phyloP scores from a whole-genome alignment of 2,113 vertebrate genomes.

The Symphodus melops region DNA sequence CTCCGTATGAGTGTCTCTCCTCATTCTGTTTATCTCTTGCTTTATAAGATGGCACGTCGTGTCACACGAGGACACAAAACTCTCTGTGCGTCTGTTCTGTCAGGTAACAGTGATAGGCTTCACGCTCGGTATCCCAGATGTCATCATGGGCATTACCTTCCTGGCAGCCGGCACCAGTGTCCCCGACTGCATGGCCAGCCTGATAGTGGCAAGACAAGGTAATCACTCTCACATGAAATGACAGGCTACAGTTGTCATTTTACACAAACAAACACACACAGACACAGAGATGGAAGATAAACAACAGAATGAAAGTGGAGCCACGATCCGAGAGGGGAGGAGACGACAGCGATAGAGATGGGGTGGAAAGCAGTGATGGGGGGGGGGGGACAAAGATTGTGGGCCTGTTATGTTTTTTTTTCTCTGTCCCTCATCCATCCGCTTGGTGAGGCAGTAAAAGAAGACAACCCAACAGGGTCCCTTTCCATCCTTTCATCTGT shows the following conservation, averaged over 20 bases:
- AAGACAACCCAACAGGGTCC: slow-evolving; percentile 22
- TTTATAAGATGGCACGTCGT: background rate
- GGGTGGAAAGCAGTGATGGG: background rate
- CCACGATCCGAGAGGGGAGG: slow-evolving; percentile 18
- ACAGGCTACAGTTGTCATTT: background rate
- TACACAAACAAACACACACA: slow-evolving; percentile 22
- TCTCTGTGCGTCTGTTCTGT: slow-evolving; percentile 7
- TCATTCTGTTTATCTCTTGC: background rate
- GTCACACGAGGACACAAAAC: background rate
- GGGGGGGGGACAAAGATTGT: background rate
- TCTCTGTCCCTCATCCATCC: background rate
- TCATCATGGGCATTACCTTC: slow-evolving; percentile 99
- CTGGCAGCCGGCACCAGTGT: slow-evolving; percentile 97
- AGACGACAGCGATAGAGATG: slow-evolving; percentile 22
- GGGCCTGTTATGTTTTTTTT: slow-evolving; percentile 31
- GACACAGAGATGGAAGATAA: background rate
- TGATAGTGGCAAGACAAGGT: slow-evolving; percentile 98
- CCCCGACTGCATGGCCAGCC: slow-evolving; percentile 98
- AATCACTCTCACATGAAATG: background rate
- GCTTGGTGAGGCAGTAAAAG: slow-evolving; percentile 19
- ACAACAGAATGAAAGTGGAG: slow-evolving; percentile 36
- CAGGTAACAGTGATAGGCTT: slow-evolving; percentile 98
- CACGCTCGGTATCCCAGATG: slow-evolving; percentile 95
- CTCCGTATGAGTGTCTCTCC: background rate
- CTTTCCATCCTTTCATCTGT: slow-evolving; percentile 57